Evolutionary conservation across 30 jellyfish, hydroid and myxozoan genomes (phyloP).

Genomic region (Mastigias papua): DNA sequence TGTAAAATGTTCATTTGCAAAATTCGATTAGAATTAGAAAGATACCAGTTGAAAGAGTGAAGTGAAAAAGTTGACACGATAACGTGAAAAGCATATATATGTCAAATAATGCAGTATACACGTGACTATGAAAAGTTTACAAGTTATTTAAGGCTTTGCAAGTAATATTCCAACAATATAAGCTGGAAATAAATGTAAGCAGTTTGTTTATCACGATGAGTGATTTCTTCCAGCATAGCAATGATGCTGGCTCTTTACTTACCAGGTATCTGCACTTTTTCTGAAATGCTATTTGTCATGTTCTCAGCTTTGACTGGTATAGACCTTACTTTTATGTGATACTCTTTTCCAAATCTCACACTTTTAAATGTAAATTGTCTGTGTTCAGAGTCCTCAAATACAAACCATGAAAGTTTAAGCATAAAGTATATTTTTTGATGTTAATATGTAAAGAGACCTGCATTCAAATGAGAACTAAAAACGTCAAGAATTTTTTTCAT

Average conservation of each 20-base stretch:
- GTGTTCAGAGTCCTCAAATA: neutral
- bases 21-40: no score
- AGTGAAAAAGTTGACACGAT: no score
- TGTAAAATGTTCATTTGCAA: no score
- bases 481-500: neutral
- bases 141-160: no score
- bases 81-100: no score
- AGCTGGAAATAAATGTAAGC: no score
- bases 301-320: neutral
- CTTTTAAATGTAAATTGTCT: conserved; percentile 4
- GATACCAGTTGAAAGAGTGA: neutral
- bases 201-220: no score
- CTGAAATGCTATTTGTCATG: conserved; percentile 18
- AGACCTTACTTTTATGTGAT: neutral
- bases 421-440: no score
- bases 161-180: no score
- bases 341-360: neutral
- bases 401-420: neutral
- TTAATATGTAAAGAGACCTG: neutral
- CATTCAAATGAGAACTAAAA: neutral
- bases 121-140: no score
- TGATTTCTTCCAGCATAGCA: no score
- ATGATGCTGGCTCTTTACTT: neutral
- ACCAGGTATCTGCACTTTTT: neutral
- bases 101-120: no score